Base-by-base conservation (phyloP, 2,113 vertebrate species). In the Ciconia stormi region DNA sequence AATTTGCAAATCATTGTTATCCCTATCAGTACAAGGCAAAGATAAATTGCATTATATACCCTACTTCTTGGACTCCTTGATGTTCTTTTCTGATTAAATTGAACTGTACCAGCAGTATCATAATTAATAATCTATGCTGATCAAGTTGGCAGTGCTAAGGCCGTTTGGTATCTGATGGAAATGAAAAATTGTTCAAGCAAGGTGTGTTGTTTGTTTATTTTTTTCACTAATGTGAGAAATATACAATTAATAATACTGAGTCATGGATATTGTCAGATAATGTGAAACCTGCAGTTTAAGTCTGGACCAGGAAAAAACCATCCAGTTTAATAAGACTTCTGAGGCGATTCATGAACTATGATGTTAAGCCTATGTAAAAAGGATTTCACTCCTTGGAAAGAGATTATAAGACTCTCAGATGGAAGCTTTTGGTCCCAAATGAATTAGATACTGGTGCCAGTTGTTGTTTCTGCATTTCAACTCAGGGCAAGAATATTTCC, bases 111-210 rank as follows among this genome's bases (percentile, higher is more conserved):
- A 96, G 93, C 76, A 94, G 93, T 95, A 98, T 97, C 95, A 97
- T 97, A 98, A 98, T 98, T 98, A 98, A 98, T 98, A 98, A 96
- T 97, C 98, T 98, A 95, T 96, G 89, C 74, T 93, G 96, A 98
- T 97, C 71, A 81, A 93, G 82, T 94, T 91, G 76, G 56, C 73
- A 87, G 94, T 65, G 46, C 61, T 83, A 84, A 96, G 84, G 84
- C 89, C 11, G 3, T 79, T 87, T 62, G 88, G 40, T 83, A 92
- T 97, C 95, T 94, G 90, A 94, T 96, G 56, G 83, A 49, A 82
- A 86, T 91, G 61, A 97, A 96, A 97, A 97, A 95, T 62, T 93
- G 44, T 91, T 87, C 72, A 97, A 97, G 86, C n/a, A 96, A 97
- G 95, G 95, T 97, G 73, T 93, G 52, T 80, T 2, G 3, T 78